Conservation (phyloP, 2,113 vertebrate genomes). For the Otolemur garnettii region DNA sequence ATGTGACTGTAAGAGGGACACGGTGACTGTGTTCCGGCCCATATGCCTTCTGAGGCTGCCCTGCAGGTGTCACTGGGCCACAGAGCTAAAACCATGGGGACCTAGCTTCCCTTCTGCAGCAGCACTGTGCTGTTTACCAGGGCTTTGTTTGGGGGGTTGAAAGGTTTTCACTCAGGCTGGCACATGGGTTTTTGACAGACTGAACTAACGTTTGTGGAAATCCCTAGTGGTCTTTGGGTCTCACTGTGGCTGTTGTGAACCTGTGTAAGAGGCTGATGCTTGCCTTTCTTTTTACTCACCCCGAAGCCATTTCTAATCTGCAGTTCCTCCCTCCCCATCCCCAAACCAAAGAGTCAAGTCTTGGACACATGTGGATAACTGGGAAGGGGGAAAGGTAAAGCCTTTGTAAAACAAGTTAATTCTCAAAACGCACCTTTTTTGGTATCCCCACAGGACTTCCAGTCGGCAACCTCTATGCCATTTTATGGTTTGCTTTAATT, state of each 20-base stretch:
- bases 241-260: constrained; percentile 76
- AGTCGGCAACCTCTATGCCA: constrained; percentile 80
- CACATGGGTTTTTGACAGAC: constrained; percentile 81
- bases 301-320: constrained; percentile 52
- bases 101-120: not conserved
- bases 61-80: not conserved
- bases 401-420: constrained; percentile 83
- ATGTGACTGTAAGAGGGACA: too few species aligned
- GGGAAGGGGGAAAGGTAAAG: constrained; percentile 80
- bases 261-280: constrained; percentile 50
- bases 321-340: not conserved
- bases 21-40: accelerated
- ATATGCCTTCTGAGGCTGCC: not conserved
- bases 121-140: constrained; percentile 47
- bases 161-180: constrained; percentile 71
- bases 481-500: constrained; percentile 87
- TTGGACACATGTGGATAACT: constrained; percentile 74
- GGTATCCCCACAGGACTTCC: constrained; percentile 74
- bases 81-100: constrained; percentile 21
- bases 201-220: constrained; percentile 70
- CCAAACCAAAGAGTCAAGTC: constrained; percentile 73
- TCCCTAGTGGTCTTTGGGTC: constrained; percentile 81
- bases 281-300: constrained; percentile 51
- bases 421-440: constrained; percentile 79
- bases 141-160: constrained; percentile 61